Evolutionary conservation across 2,888 invertebrate species (phyloP), one percentile per base, ranked within the genome.

Genomic region (Idaea dimidiata): DNA sequence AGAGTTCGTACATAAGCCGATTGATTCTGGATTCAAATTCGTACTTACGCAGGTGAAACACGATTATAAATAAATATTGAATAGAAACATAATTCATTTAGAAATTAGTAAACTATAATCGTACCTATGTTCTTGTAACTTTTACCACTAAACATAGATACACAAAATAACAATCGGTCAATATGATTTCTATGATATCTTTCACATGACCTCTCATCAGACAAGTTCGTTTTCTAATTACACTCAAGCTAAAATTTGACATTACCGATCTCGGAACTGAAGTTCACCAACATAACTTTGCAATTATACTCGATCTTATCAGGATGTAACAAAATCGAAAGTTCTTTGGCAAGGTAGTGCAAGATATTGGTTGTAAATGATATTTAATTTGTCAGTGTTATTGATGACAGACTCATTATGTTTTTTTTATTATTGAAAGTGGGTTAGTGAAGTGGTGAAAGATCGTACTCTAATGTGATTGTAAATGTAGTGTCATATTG

Each of bases 361-460:
- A 62, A 69, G 60, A 18, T 32, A 70, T 62, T 72, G 69, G 58
- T 68, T 68, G 63, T 59, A 80, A 83, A 83, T 87, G 84, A 84
- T 88, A 86, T 90, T 89, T 88, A 90, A 91, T 91, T 90, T 89
- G 90, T 91, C 89, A 91, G 88, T 88, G 89, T 89, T 87, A 80
- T 77, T 77, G 81, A 79, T 88, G 91, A 89, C 88, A 88, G 87
- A 68, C 79, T 83, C 77, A 85, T 88, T 88, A 89, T 87, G 87
- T 84, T 67, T 74, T 78, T 76, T 77, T 78, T 75, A 74, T 75
- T 78, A 74, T 78, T 33, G 82, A 83, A 84, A 84, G 82, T 83
- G 54, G 64, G 62, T 67, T 61, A 62, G 68, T 59, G n/a, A 57
- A 33, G 60, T 62, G 61, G 62, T 65, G 57, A 60, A 60, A 61